Conservation (phyloP, 2,888 invertebrate genomes). For the Steinernema scapterisci region DNA sequence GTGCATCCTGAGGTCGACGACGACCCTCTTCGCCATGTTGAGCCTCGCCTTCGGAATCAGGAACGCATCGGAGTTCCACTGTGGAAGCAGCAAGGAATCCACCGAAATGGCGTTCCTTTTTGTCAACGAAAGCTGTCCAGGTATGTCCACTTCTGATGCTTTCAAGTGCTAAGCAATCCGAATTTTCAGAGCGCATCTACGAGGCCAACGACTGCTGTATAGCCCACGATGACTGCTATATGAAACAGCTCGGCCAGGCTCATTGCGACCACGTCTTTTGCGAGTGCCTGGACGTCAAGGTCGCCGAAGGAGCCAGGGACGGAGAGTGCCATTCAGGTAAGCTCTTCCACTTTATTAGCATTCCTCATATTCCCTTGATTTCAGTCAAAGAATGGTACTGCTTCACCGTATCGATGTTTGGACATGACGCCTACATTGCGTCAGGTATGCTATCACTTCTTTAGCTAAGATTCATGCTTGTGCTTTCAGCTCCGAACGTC, state of each 20-base stretch:
- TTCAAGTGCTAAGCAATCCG: too few species aligned
- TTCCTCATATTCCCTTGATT: too few species aligned
- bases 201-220: slow-evolving; percentile 38
- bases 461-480: not conserved
- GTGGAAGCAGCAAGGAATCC: not conserved
- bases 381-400: slow-evolving; percentile 7
- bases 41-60: not conserved
- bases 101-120: not conserved
- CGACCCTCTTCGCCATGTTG: not conserved
- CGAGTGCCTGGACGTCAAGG: slow-evolving; percentile 35
- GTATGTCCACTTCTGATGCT: too few species aligned
- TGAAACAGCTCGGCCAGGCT: slow-evolving; percentile 34
- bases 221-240: slow-evolving; percentile 38
- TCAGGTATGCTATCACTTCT: not conserved
- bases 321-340: not conserved
- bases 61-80: slow-evolving; percentile 13
- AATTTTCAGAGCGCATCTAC: not conserved
- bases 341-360: too few species aligned
- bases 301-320: slow-evolving; percentile 6
- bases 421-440: not conserved
- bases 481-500: slow-evolving; percentile 1
- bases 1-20: not conserved
- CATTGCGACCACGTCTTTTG: slow-evolving; percentile 41
- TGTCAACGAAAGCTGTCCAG: slow-evolving; percentile 20
- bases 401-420: slow-evolving; percentile 12